Evolutionary conservation across 2,888 invertebrate genomes (phyloP).

Genomic region (Dermolepida albohirtum): DNA sequence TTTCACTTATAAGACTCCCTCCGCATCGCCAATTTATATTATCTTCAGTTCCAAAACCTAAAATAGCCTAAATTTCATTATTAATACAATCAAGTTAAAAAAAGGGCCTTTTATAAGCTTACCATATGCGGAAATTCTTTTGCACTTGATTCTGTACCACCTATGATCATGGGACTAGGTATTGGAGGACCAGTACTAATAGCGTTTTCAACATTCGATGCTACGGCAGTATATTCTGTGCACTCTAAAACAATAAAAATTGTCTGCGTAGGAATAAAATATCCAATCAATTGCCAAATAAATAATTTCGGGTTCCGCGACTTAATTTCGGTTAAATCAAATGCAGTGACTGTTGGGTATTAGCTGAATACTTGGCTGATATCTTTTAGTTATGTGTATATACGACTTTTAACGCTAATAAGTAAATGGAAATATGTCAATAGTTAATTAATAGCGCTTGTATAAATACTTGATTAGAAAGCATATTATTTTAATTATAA

Average conservation of each 20-base stretch:
- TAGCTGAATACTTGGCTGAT: too few relatives aligned
- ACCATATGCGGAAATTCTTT: constrained; percentile 54
- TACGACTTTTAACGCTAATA: too few relatives aligned
- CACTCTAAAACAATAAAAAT: constrained; percentile 11
- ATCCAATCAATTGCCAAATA: too few relatives aligned
- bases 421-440: too few relatives aligned
- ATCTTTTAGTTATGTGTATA: too few relatives aligned
- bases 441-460: too few relatives aligned
- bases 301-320: too few relatives aligned
- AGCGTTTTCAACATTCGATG: constrained; percentile 31
- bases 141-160: constrained; percentile 45
- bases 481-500: too few relatives aligned
- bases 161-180: constrained; percentile 37
- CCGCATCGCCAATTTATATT: constrained; percentile 70
- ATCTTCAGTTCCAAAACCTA: constrained; percentile 49
- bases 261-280: too few relatives aligned
- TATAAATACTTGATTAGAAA: too few relatives aligned
- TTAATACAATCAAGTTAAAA: neutral
- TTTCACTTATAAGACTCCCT: constrained; percentile 72
- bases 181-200: neutral
- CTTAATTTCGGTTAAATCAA: too few relatives aligned
- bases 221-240: constrained; percentile 13
- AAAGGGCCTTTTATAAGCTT: constrained; percentile 3
- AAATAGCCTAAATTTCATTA: constrained; percentile 42
- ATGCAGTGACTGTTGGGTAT: too few relatives aligned